Evolutionary conservation across 1,140 invertebrate genomes (phyloP), one percentile per base, ranked within the genome.

Genomic region (Ylistrum balloti): DNA sequence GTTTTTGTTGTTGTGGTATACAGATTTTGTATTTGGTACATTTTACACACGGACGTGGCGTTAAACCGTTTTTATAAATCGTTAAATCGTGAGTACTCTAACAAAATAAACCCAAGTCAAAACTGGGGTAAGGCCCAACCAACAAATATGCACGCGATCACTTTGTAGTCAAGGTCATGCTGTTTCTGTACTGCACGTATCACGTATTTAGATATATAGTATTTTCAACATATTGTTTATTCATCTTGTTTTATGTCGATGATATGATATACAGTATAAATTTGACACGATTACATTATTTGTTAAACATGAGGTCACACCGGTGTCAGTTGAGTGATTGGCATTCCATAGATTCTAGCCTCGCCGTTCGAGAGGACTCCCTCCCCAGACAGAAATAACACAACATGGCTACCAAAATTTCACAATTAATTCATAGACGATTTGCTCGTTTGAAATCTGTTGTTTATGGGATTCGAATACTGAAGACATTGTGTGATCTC

Each of bases 61-160:
- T n/a, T 28, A 28, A 28, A 74, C 56, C 56, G 56, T 74, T 74
- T 74, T 28, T 74, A 74, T 28, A 28, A 74, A 74, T 74, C 56
- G 56, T 74, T 74, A 74, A 74, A 74, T 28, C 56, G 56, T 7
- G 56, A 74, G 56, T 74, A 74, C 56, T 74, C 56, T 74, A 74
- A 74, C 56, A 74, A 74, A 74, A 74, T 74, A 74, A 74, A 74
- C 56, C 56, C 56, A n/a, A 74, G 56, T 74, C 56, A 74, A 74
- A 74, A 74, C 56, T 74, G 56, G 56, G 56, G 56, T 74, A 74
- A 74, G 56, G 56, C 56, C 56, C 56, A 74, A 28, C 56, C 56
- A 74, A 74, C 56, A 74, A 74, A 74, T 74, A 74, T 74, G 56
- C 56, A 74, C 56, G 56, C 56, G 56, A 74, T 74, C n/a, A 74